A percentile compares a stretch with the other conserved stretches of the same genome.
phyloP scores from a whole-genome alignment of 2,113 vertebrate genomes.

The Hoplias malabaricus region DNA sequence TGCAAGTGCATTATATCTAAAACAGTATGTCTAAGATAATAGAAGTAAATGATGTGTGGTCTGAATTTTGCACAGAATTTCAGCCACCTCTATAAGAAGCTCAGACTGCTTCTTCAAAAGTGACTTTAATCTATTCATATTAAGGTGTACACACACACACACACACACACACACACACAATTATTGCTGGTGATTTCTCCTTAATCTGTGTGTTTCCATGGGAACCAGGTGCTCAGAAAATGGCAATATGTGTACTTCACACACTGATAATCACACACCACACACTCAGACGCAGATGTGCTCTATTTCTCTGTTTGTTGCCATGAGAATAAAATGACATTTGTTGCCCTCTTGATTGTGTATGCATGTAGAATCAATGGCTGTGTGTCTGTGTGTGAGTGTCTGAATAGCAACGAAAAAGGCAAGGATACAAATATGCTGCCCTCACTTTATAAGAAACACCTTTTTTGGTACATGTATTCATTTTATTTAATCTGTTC shows the following conservation, averaged over 20 bases:
- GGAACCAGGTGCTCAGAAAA: constrained; percentile 12
- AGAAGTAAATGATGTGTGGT: not conserved
- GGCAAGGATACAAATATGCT: not conserved
- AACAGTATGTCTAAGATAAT: not conserved
- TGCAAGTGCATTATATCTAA: too few species aligned
- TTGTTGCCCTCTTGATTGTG: not conserved
- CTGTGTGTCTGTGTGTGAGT: constrained; percentile 5
- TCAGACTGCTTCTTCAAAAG: not conserved
- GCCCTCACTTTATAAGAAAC: not conserved
- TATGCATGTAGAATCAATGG: not conserved
- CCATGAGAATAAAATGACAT: not conserved
- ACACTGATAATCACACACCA: constrained; percentile 3
- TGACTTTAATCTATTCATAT: not conserved
- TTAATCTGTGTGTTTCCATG: constrained; percentile 24
- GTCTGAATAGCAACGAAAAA: not conserved
- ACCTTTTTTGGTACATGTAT: not conserved
- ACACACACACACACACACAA: not conserved
- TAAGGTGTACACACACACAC: not conserved
- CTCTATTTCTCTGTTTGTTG: not conserved
- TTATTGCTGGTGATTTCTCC: constrained; percentile 2
- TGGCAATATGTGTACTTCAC: constrained; percentile 1
- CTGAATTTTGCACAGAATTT: not conserved
- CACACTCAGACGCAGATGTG: not conserved
- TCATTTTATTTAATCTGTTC: not conserved
- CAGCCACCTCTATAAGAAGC: not conserved